Percentiles rank a stretch among this genome's conserved stretches.
phyloP scores from a whole-genome alignment of 2,888 invertebrate genomes.

The Ichneumoninae sp. region DNA sequence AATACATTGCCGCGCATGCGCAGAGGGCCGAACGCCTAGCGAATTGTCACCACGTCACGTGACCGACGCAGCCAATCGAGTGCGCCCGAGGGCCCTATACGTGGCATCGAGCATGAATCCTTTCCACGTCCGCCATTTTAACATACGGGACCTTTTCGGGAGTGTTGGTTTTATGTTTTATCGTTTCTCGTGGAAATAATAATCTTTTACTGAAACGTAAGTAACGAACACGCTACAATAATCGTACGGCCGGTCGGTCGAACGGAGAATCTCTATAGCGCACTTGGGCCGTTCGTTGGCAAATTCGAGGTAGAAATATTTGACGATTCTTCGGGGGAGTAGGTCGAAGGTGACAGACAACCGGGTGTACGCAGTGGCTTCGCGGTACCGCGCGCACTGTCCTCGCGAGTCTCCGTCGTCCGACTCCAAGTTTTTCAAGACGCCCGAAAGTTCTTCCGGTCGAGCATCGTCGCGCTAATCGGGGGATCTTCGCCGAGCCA shows the following conservation, averaged over 20 bases:
- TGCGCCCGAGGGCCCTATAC: conserved; percentile 87
- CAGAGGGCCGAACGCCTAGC: conserved; percentile 53
- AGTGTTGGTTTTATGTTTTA: conserved; percentile 90
- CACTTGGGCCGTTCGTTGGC: neutral
- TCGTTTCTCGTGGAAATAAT: conserved; percentile 87
- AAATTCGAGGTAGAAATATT: conserved; percentile 6
- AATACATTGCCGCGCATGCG: conserved; percentile 45
- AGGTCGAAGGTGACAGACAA: conserved; percentile 82
- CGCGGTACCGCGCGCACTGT: conserved; percentile 65
- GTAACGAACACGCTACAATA: conserved; percentile 77
- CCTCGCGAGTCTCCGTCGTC: conserved; percentile 17
- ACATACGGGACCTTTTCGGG: conserved; percentile 90
- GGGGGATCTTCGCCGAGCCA: conserved; percentile 2
- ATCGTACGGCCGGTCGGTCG: conserved; percentile 35
- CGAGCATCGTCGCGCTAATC: neutral
- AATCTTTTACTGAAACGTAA: conserved; percentile 85
- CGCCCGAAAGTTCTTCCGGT: conserved; percentile 15
- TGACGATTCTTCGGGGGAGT: conserved; percentile 74
- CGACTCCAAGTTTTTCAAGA: neutral
- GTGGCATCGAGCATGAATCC: conserved; percentile 91
- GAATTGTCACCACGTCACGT: conserved; percentile 72
- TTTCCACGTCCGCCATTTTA: conserved; percentile 94
- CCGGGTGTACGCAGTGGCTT: conserved; percentile 80
- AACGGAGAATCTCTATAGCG: neutral
- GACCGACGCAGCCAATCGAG: conserved; percentile 77